phyloP scores from a whole-genome alignment of 2,888 invertebrate species.

The Malthinus seriepunctatus region DNA sequence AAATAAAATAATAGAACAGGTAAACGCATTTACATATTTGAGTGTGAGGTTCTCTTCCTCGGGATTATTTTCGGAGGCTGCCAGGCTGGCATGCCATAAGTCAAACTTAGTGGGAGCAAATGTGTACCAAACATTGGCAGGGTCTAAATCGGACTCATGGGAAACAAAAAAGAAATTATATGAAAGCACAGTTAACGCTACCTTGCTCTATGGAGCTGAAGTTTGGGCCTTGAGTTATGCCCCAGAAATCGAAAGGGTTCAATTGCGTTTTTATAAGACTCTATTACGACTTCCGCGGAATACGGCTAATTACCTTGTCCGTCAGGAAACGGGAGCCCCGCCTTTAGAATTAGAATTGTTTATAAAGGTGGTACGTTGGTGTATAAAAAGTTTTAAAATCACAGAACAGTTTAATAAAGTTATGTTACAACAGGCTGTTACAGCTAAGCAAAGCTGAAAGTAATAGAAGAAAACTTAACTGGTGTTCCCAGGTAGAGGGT shows the following conservation, averaged over 20 bases:
- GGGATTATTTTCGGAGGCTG: neutral
- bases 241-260: neutral
- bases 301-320: neutral
- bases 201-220: neutral
- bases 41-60: neutral
- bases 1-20: neutral
- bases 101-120: no score
- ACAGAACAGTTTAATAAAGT: no score
- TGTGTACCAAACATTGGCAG: no score
- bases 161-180: neutral
- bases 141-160: neutral
- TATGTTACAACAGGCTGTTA: no score
- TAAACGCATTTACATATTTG: neutral
- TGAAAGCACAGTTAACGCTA: neutral
- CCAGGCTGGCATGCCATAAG: neutral
- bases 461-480: neutral
- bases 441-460: no score
- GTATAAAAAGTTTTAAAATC: neutral
- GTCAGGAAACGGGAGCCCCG: neutral
- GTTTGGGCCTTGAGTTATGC: neutral
- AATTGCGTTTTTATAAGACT: neutral
- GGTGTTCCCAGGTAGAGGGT: neutral
- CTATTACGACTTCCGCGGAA: neutral
- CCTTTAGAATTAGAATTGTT: neutral
- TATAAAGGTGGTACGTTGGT: neutral